A percentile compares a stretch with the other conserved stretches of the same genome.
phyloP scores from a whole-genome alignment of 1,140 invertebrate species.

The Hirudo medicinalis region DNA sequence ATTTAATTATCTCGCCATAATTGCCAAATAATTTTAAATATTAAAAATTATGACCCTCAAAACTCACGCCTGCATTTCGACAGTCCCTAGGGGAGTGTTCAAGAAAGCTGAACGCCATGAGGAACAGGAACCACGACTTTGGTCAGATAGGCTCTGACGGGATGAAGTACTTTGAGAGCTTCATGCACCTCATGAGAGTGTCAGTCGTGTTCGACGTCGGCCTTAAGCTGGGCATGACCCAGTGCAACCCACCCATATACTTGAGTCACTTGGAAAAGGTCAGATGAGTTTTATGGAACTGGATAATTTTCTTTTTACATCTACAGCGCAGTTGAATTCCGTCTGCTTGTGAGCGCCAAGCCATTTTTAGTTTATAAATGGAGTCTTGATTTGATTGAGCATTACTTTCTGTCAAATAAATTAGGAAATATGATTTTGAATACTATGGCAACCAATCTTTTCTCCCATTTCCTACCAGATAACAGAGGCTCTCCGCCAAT shows the following conservation, averaged over 20 bases:
- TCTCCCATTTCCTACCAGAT: neutral
- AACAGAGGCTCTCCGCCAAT: neutral
- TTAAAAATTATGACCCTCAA: too few species aligned
- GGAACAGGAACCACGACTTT: neutral
- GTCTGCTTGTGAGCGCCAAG: too few species aligned
- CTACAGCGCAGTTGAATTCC: too few species aligned
- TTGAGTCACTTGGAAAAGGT: neutral
- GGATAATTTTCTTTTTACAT: too few species aligned
- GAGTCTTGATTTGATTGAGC: too few species aligned
- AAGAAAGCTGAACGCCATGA: neutral
- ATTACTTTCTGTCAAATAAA: too few species aligned
- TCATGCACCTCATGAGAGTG: neutral
- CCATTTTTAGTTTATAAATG: too few species aligned
- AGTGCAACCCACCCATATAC: neutral
- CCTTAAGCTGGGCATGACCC: slow-evolving; percentile 1
- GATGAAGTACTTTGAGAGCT: neutral
- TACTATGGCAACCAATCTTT: too few species aligned
- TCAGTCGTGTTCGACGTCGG: neutral
- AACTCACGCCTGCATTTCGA: neutral
- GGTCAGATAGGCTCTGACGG: neutral
- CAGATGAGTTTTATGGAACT: too few species aligned
- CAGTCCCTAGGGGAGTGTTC: neutral
- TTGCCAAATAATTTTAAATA: too few species aligned
- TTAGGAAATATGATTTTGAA: too few species aligned
- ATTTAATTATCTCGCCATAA: too few species aligned